Evolutionary conservation across 2,113 vertebrate genomes (phyloP).

Genomic region (Centropus unirufus): DNA sequence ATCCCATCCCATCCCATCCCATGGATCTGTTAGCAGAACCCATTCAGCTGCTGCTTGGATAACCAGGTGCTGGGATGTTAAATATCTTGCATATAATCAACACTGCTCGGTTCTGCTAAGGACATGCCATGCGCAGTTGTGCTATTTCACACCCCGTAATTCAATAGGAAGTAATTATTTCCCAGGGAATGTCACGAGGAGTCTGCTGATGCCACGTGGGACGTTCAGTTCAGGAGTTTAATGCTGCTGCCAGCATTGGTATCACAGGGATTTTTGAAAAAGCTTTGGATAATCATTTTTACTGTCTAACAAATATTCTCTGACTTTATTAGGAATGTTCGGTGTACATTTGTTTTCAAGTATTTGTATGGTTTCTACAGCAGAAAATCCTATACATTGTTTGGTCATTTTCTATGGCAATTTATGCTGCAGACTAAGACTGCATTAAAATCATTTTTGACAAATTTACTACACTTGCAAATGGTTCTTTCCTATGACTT

Average conservation of each 20-base stretch:
- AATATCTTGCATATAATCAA: background rate
- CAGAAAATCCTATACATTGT: background rate
- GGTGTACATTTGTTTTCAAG: conserved; percentile 16
- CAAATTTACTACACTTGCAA: background rate
- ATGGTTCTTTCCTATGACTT: background rate
- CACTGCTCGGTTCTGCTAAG: background rate
- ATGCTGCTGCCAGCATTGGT: conserved; percentile 19
- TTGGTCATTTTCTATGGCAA: conserved; percentile 40
- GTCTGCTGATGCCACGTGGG: background rate
- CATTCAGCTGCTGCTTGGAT: background rate
- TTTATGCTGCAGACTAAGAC: conserved; percentile 32
- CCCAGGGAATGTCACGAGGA: background rate
- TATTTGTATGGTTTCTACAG: conserved; percentile 53
- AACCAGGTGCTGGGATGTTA: accelerated
- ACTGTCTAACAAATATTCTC: background rate
- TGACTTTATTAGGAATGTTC: background rate
- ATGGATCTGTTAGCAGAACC: too few species aligned
- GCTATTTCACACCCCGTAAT: background rate
- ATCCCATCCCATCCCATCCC: too few species aligned
- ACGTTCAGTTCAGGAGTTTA: conserved; percentile 13
- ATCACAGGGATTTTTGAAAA: conserved; percentile 50
- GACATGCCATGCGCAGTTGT: background rate
- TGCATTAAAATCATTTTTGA: conserved; percentile 63
- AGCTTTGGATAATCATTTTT: conserved; percentile 36
- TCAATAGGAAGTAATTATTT: background rate